A percentile compares a stretch with the other conserved stretches of the same genome.
phyloP scores from a whole-genome alignment of 2,888 invertebrate species.

The Galerucella pusilla region DNA sequence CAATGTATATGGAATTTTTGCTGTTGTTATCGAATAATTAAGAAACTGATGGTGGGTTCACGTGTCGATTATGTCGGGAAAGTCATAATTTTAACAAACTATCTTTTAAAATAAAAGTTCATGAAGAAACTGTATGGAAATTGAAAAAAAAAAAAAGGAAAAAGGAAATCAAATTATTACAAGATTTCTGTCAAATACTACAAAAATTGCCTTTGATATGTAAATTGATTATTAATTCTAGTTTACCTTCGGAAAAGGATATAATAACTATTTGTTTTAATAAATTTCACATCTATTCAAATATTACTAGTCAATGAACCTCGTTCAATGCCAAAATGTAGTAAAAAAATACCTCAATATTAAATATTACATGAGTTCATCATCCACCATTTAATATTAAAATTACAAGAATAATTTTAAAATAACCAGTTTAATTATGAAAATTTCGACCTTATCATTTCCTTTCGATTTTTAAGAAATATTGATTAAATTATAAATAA shows the following conservation, averaged over 20 bases:
- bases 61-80: no score
- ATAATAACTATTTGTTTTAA: neutral
- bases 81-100: no score
- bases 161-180: no score
- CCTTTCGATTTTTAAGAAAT: neutral
- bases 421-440: slow-evolving; percentile 2
- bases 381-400: neutral
- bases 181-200: no score
- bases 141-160: no score
- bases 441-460: neutral
- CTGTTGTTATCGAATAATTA: no score
- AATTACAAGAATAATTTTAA: neutral
- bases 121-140: no score
- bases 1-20: neutral
- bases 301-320: neutral
- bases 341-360: neutral
- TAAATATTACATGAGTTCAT: slow-evolving; percentile 3
- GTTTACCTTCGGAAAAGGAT: neutral
- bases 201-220: neutral
- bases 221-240: neutral
- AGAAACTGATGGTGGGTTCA: no score
- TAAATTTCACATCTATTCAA: neutral
- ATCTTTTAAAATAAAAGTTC: no score
- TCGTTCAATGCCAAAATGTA: neutral
- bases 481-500: neutral